Base-by-base conservation (phyloP, 92 coral and sea anemone genomes). In the Blastomussa wellsi region DNA sequence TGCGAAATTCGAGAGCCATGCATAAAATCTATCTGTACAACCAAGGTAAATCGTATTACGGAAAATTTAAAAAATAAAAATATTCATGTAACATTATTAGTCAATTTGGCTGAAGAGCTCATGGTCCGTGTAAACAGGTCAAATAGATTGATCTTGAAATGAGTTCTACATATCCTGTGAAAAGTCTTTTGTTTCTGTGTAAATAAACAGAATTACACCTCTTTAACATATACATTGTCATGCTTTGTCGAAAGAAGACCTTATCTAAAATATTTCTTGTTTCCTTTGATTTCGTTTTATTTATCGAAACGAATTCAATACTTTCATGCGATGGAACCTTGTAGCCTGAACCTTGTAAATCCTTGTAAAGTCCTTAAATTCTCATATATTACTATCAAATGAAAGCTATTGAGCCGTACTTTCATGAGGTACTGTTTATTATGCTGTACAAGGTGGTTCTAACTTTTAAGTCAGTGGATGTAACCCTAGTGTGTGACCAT, bases 171-270 rank as follows among this genome's bases (percentile, higher is more conserved):
- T 10, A 42, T 78, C 22, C 20, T 38, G 49, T n/a, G 82, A 78
- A 78, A 42, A 19, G 7, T 60, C 72, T 38, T 59, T 72, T 33
- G 72, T 47, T 78, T 78, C 82, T 60, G 71, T 59, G 71, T 78
- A 72, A 28, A 60, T 37, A 78, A 77, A 69, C 47, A 77, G 55
- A 77, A 77, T 9, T 5, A 17, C 31, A 9, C 24, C 8, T 33
- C 32, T 49, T 17, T 4, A 48, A 14, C 26, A 24, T 60, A 44
- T 44, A 44, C 32, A 29, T 62, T 62, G 7, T 62, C 12, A 22
- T 24, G 29, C 68, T 62, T 24, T 62, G 68, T n/a, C 26, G 29
- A n/a, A 59, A 55, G 62, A 55, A 4, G 19, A 55, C 19, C 19
- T 55, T 55, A 4, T 15, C 14, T 59, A 3, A 59, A 19, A 20